Percentiles rank a stretch among this genome's conserved stretches.
These are phyloP conservation scores for Halichoeres trimaculatus DNA, from an alignment of 2,113 vertebrate species.

Conservation along the genomic window DNA sequence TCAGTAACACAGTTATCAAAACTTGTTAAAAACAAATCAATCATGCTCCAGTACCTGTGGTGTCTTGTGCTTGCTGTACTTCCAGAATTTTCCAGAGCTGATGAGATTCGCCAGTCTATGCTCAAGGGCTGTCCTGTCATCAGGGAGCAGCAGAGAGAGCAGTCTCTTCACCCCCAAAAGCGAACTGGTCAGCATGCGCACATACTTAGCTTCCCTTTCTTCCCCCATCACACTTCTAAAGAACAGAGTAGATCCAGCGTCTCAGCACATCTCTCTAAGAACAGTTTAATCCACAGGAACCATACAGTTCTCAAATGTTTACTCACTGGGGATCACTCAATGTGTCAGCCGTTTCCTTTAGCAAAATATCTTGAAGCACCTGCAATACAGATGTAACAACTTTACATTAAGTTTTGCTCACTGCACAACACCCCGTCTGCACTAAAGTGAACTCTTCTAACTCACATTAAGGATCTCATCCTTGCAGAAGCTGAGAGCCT, in stretches of 20 bases:
- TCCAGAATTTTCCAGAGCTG: conserved; percentile 94
- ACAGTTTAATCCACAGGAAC: neutral
- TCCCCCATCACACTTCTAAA: conserved; percentile 90
- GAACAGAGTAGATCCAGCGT: conserved; percentile 5
- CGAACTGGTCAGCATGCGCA: conserved; percentile 92
- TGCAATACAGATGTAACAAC: conserved; percentile 53
- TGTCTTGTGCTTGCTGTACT: conserved; percentile 91
- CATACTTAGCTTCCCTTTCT: conserved; percentile 93
- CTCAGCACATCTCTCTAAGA: conserved; percentile 13
- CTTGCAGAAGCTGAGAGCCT: conserved; percentile 95
- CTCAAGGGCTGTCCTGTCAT: conserved; percentile 84
- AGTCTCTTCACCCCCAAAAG: conserved; percentile 93
- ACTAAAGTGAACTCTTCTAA: conserved; percentile 24
- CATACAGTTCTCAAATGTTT: neutral
- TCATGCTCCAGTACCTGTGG: conserved; percentile 86
- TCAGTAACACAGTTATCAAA: neutral
- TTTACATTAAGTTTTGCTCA: neutral
- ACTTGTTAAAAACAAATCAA: no score
- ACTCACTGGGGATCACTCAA: conserved; percentile 95
- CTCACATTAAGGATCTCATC: conserved; percentile 94
- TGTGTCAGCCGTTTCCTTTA: conserved; percentile 94
- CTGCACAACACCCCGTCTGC: neutral
- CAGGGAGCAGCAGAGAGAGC: conserved; percentile 85
- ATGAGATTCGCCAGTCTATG: conserved; percentile 85
- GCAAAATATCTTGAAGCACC: conserved; percentile 93